A percentile compares a stretch with the other conserved stretches of the same genome.
Evolutionary conservation across 1,140 invertebrate genomes (phyloP).

Genomic region (Drosophila lowei): DNA sequence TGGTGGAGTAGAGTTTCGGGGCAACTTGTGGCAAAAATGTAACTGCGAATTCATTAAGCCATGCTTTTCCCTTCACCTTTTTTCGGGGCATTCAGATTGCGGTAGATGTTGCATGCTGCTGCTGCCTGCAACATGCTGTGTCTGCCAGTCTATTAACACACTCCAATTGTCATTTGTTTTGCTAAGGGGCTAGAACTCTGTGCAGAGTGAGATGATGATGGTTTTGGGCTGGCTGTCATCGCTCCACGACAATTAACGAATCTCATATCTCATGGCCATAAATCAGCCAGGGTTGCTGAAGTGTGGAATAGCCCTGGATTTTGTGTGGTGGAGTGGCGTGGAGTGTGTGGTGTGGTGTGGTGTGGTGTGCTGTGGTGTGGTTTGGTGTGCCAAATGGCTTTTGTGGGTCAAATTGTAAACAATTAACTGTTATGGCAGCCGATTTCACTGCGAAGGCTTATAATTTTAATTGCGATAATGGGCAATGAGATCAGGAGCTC

Average conservation of each 20-base stretch:
- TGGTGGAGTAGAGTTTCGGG: neutral
- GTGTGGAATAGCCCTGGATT: conserved; percentile 33
- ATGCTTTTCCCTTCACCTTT: conserved; percentile 2
- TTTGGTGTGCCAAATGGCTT: conserved; percentile 51
- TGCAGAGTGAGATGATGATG: conserved; percentile 10
- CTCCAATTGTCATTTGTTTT: conserved; percentile 77
- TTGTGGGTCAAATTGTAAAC: conserved; percentile 51
- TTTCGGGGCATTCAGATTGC: conserved; percentile 4
- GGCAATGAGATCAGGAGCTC: conserved; percentile 33
- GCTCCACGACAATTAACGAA: conserved; percentile 62
- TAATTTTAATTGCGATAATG: conserved; percentile 42
- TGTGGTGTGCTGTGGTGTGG: conserved; percentile 18
- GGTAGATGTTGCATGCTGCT: conserved; percentile 48
- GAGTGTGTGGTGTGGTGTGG: conserved; percentile 17
- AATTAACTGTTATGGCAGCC: conserved; percentile 50
- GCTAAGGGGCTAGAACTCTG: conserved; percentile 43
- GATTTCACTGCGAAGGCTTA: conserved; percentile 35
- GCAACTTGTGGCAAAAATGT: conserved; percentile 38
- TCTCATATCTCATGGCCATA: conserved; percentile 62
- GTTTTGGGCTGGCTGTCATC: conserved; percentile 22
- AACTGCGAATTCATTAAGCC: conserved; percentile 53
- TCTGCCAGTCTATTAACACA: conserved; percentile 62
- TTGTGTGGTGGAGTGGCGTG: conserved; percentile 12
- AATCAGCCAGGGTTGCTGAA: conserved; percentile 46
- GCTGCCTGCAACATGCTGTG: conserved; percentile 41